These are phyloP conservation scores for Drosophila varians DNA, from an alignment of 1,140 invertebrate genomes.

Conservation along the genomic window DNA sequence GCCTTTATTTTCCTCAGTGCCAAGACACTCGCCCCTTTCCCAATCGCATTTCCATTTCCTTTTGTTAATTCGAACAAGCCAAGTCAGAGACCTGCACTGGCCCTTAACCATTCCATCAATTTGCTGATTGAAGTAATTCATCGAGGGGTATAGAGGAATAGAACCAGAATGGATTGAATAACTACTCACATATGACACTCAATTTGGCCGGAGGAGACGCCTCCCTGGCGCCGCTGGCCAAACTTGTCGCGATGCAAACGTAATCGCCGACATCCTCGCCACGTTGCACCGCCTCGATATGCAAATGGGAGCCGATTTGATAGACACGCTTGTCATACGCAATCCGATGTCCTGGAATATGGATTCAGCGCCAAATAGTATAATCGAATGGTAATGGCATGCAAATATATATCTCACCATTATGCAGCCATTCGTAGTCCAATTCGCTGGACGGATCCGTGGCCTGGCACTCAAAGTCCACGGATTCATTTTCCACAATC, in stretches of 20 bases:
- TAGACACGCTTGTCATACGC: conserved; percentile 71
- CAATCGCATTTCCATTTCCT: conserved; percentile 15
- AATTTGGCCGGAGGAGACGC: conserved; percentile 77
- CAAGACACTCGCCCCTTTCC: no score
- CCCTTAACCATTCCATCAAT: conserved; percentile 39
- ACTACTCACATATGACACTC: conserved; percentile 81
- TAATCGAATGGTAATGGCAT: conserved; percentile 13
- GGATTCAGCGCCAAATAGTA: background rate
- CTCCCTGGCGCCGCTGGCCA: conserved; percentile 76
- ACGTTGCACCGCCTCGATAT: conserved; percentile 72
- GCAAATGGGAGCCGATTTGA: conserved; percentile 74
- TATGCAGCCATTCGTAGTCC: conserved; percentile 78
- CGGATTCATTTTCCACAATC: conserved; percentile 71
- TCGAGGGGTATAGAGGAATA: background rate
- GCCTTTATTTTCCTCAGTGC: background rate
- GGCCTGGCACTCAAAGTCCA: conserved; percentile 67
- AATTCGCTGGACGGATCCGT: conserved; percentile 57
- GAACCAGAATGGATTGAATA: background rate
- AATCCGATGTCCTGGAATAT: conserved; percentile 72
- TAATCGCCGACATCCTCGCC: conserved; percentile 74
- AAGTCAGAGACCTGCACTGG: conserved; percentile 21
- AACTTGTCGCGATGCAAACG: conserved; percentile 78
- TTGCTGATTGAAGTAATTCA: conserved; percentile 32
- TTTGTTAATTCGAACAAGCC: conserved; percentile 27
- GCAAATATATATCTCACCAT: conserved; percentile 58